These are phyloP conservation scores for Argyresthia albistria DNA, from an alignment of 2,888 invertebrate species.

Conservation along the genomic window DNA sequence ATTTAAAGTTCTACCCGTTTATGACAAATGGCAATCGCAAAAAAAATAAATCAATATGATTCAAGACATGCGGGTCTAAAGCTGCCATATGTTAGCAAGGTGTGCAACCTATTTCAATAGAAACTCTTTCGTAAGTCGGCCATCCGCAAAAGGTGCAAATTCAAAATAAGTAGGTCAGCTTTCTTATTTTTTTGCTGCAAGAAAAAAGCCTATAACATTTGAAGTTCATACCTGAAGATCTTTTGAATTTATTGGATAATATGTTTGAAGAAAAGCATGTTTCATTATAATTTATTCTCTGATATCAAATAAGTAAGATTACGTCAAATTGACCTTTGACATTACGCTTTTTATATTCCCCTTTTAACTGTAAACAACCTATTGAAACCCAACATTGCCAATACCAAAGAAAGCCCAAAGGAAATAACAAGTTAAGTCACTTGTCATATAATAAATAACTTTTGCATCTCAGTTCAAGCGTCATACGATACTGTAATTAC, in stretches of 20 bases:
- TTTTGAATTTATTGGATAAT: too few relatives aligned
- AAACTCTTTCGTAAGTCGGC: slow-evolving; percentile 35
- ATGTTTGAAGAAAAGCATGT: too few relatives aligned
- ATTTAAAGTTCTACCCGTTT: slow-evolving; percentile 4
- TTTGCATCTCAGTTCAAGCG: neutral
- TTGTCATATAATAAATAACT: neutral
- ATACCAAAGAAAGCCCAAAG: neutral
- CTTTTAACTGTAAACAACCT: neutral
- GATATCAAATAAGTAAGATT: too few relatives aligned
- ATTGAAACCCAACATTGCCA: too few relatives aligned
- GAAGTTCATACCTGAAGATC: too few relatives aligned
- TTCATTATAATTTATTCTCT: too few relatives aligned
- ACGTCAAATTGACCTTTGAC: too few relatives aligned
- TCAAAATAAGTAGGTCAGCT: slow-evolving; percentile 51
- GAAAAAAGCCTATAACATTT: too few relatives aligned
- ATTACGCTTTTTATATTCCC: too few relatives aligned
- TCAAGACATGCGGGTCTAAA: slow-evolving; percentile 34
- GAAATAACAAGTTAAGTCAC: slow-evolving; percentile 1
- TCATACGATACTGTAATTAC: slow-evolving; percentile 4
- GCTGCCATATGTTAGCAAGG: slow-evolving; percentile 50
- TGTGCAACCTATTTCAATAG: slow-evolving; percentile 30
- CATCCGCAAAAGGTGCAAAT: slow-evolving; percentile 49
- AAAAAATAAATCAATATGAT: slow-evolving; percentile 14
- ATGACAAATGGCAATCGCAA: slow-evolving; percentile 16
- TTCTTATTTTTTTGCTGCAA: slow-evolving; percentile 27